Base-by-base conservation (phyloP, 37 sponge, comb jelly and placozoan genomes). In the Mnemiopsis leidyi region DNA sequence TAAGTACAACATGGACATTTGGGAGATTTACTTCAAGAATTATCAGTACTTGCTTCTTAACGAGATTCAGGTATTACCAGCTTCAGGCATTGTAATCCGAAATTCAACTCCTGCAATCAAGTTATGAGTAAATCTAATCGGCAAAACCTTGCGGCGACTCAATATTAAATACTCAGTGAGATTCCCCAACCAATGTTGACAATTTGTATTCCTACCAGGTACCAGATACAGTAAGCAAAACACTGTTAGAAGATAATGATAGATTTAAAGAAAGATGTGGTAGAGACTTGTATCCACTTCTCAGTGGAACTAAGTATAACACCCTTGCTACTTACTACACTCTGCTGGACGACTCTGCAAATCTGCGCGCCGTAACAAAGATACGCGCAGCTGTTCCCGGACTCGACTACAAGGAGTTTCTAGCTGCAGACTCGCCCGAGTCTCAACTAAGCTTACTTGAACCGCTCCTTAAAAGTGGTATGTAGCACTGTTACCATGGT, bases 381-480 rank as follows among this genome's bases (percentile, higher is more conserved):
- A 38, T 85, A 28, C 33, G 61, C 37, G 32, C 90, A 2, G 90
- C 90, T 40, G 0, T 85, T 18, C 40, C 90, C 5, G 90, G 36
- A 3, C 90, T 85, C 24, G 61, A 85, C 39, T 85, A 40, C 28
- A 85, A 85, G 48, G 90, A 26, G 39, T 85, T 85, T 37, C 90
- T 85, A 3, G 90, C 40, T 18, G 90, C 40, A 1, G 23, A 21
- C 28, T 40, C 40, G 0, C 29, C 30, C 21, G 20, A 28, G 35
- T 23, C 25, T 29, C 90, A 40, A 61, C 25, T 39, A n/a, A 28
- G 24, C 0, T 1, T 85, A 0, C 61, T 85, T 5, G 25, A 38
- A 85, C 90, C 90, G 18, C 79, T 77, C 34, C 79, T 77, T 34
- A 77, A 77, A 16, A 36, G 32, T 77, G 79, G 79, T 71, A 71